Evolutionary conservation across 1,140 invertebrate species (phyloP), one percentile per base, ranked within the genome.

Genomic region (Idris sp.): DNA sequence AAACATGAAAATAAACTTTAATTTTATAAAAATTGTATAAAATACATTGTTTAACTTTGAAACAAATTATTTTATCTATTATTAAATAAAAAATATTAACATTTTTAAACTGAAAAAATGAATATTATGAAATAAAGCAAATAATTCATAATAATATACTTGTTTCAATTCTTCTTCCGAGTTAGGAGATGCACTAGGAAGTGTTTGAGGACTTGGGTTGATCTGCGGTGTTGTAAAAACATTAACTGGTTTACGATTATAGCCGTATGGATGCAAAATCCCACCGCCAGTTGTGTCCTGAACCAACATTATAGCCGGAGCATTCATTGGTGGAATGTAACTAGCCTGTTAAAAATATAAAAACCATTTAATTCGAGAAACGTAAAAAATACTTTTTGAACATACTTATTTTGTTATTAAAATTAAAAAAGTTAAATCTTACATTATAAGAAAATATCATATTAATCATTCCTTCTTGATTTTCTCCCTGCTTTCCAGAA

Each of bases 401-500:
- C n/a, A n/a, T n/a, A n/a, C n/a, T n/a, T n/a, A n/a, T n/a, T n/a
- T n/a, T n/a, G n/a, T n/a, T 61, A 44, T 40, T 33, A 51, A 30
- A 13, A 31, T 19, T 13, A 53, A 51, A 36, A 9, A 54, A 31
- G 49, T 40, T 14, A 26, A 35, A 38, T 48, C 53, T 67, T 89
- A 97, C 95, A 69, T 92, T 91, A 81, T 92, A 94, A 81, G 91
- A 93, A 14, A 94, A 88, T 48, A 94, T 92, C 31, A 94, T 84
- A 86, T 94, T 93, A 67, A 95, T 91, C 89, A 92, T 92, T 25
- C 97, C 97, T 88, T 99, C 97, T 82, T 95, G 91, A 49, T 93
- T 94, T 62, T 98, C 96, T 6, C 97, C 97, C 86, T 96, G 95
- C 84, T 96, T 96, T 15, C 96, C 96, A 87, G 91, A 96, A 36